phyloP scores from a whole-genome alignment of 2,888 invertebrate genomes.

The Protophormia terraenovae region DNA sequence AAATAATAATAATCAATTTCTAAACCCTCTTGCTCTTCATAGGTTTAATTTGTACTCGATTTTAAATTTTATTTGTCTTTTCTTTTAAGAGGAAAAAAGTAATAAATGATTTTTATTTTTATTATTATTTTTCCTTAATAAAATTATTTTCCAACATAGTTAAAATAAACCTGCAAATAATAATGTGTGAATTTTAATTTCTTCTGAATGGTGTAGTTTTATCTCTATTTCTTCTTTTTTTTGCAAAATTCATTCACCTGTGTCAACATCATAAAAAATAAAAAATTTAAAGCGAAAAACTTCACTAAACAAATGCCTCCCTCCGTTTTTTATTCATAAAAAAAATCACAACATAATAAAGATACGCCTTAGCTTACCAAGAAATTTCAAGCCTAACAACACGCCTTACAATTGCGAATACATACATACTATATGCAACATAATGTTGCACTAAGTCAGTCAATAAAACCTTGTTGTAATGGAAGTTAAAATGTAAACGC shows the following conservation, averaged over 20 bases:
- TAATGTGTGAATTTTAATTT: conserved; percentile 7
- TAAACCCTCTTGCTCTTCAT: neutral
- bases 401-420: neutral
- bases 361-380: conserved; percentile 6
- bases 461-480: conserved; percentile 23
- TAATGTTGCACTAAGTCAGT: conserved; percentile 31
- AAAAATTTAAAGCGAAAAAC: neutral
- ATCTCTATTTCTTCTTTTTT: neutral
- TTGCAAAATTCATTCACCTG: conserved; percentile 48
- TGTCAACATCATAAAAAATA: conserved; percentile 24
- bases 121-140: neutral
- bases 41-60: neutral
- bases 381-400: neutral
- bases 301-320: neutral
- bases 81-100: neutral
- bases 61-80: too few species aligned
- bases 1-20: too few species aligned
- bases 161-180: conserved; percentile 24
- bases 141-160: neutral
- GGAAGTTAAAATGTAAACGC: conserved; percentile 59
- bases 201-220: neutral
- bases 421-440: conserved; percentile 19
- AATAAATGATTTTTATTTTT: neutral
- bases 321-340: conserved; percentile 9
- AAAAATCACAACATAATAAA: conserved; percentile 13